Evolutionary conservation across 2,113 vertebrate genomes (phyloP), one percentile per base, ranked within the genome.

Genomic region (Globicephala melas): DNA sequence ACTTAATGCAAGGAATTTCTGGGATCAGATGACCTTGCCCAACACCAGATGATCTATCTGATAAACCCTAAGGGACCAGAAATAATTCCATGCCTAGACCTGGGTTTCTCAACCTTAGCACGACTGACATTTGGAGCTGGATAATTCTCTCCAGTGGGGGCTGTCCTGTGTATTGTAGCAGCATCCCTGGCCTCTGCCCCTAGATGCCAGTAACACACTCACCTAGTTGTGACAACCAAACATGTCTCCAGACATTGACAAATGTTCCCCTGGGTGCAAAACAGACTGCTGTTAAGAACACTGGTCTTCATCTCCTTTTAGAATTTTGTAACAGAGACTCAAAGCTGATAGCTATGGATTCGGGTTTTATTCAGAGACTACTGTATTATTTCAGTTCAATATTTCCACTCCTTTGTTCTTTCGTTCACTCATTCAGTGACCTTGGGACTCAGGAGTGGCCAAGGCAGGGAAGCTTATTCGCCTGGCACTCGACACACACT

Each of bases 111-210:
- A 7, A 0, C 18, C 44, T 58, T 12, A 3, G 20, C 65, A 4
- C 36, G 13, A 17, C 17, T 55, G 65, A 12, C 58, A 20, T 26
- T 26, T 44, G 55, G 12, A 38, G 36, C 36, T 4, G 25, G 17
- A 20, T 33, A 1, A 33, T 21, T 44, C 70, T 58, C 31, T 20
- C 14, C 10, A 9, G 23, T 6, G 5, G 25, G 18, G 8, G 21
- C 67, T 14, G 0, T 12, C 33, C 3, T 44, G 50, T 3, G n/a
- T 7, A 6, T 28, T 7, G 4, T 0, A 8, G n/a, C 63, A 53
- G 80, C 12, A 15, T 0, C 62, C 41, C 73, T 53, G 55, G 15
- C 1, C 71, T 87, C 76, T 10, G 26, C 36, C 5, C 20, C 8
- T 15, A 41, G 12, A 11, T 11, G 20, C 13, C n/a, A 18, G 13